Percentiles rank a stretch among this genome's conserved stretches.
Conservation (phyloP, 2,113 vertebrate genomes). For the Xiphophorus maculatus region DNA sequence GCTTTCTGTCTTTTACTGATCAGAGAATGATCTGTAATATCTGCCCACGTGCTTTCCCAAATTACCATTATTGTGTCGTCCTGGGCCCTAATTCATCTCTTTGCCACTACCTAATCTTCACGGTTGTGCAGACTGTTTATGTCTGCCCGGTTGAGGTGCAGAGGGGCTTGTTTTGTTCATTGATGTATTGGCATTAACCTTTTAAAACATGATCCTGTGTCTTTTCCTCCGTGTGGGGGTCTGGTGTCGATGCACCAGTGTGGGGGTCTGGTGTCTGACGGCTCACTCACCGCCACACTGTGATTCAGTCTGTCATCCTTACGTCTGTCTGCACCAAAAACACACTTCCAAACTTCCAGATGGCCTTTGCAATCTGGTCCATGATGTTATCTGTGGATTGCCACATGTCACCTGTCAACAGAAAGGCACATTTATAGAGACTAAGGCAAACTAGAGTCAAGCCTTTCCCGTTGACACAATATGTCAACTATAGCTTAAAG, state of each 20-base stretch:
- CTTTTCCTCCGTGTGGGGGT: constrained; percentile 3
- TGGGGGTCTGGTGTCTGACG: constrained; percentile 23
- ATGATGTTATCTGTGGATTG: constrained; percentile 65
- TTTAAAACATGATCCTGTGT: background rate
- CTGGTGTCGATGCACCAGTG: constrained; percentile 12
- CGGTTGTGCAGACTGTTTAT: constrained; percentile 34
- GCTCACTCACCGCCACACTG: constrained; percentile 50
- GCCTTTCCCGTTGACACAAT: background rate
- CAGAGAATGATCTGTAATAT: constrained; percentile 30
- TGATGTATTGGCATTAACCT: background rate
- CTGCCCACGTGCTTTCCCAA: constrained; percentile 19
- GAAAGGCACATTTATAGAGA: constrained; percentile 17
- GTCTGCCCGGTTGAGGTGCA: constrained; percentile 39
- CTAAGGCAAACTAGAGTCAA: background rate
- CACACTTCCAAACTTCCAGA: constrained; percentile 83
- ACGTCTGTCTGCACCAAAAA: constrained; percentile 52
- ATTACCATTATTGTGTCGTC: constrained; percentile 34
- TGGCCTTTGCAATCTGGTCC: constrained; percentile 85
- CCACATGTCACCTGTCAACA: constrained; percentile 72
- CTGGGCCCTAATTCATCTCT: constrained; percentile 34
- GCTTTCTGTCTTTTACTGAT: constrained; percentile 5
- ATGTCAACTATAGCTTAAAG: constrained; percentile 4
- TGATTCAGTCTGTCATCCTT: constrained; percentile 43
- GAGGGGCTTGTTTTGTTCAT: constrained; percentile 14
- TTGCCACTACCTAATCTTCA: constrained; percentile 21